Percentiles rank a stretch among this genome's conserved stretches.
phyloP scores from a whole-genome alignment of 2,113 vertebrate genomes.

The Myotis brandtii region DNA sequence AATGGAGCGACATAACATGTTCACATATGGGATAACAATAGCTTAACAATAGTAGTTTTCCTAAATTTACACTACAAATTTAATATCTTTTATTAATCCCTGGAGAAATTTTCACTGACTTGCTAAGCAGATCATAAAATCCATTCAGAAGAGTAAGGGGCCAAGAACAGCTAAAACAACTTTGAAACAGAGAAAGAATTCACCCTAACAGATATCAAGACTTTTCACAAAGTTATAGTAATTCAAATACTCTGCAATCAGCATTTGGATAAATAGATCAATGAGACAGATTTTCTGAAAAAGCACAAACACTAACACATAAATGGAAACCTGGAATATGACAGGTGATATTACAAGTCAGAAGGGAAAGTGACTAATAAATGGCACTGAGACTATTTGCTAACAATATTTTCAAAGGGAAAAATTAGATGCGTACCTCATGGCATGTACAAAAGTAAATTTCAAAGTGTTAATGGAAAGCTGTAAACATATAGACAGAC shows the following conservation, averaged over 20 bases:
- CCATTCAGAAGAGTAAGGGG: background rate
- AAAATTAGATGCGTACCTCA: conserved; percentile 38
- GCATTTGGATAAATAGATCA: background rate
- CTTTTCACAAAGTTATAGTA: background rate
- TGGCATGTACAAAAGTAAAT: background rate
- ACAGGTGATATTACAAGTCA: background rate
- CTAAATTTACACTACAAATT: background rate
- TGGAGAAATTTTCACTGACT: background rate
- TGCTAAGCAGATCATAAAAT: conserved; percentile 30
- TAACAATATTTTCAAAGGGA: conserved; percentile 35
- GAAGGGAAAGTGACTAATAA: background rate
- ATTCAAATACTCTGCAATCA: conserved; percentile 26
- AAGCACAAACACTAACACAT: background rate
- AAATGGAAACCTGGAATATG: background rate
- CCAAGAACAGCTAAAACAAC: background rate
- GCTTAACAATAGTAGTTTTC: background rate
- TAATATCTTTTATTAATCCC: conserved; percentile 30
- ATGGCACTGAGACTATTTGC: background rate
- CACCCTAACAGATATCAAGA: conserved; percentile 23
- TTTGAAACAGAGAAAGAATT: background rate
- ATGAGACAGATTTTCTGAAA: conserved; percentile 13
- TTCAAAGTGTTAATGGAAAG: conserved; percentile 16
- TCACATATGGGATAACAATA: background rate
- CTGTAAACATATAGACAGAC: background rate
- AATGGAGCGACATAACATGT: background rate